These are phyloP conservation scores for Limanda limanda DNA, from an alignment of 2,113 vertebrate genomes.

Conservation along the genomic window DNA sequence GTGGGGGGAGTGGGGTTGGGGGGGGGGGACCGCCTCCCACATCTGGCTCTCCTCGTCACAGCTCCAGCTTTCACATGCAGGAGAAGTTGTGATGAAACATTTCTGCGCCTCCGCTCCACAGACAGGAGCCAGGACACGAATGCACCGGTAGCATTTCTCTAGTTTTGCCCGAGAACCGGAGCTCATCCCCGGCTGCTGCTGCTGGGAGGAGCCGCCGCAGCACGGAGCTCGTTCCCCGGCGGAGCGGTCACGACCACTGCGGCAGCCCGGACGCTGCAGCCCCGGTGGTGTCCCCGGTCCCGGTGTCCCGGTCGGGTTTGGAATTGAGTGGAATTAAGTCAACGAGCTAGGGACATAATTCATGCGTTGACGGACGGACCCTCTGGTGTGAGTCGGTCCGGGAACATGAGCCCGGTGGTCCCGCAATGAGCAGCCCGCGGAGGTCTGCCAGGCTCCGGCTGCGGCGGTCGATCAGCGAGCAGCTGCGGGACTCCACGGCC, in stretches of 20 bases:
- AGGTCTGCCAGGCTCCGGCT: constrained; percentile 85
- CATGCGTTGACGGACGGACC: background rate
- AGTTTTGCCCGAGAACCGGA: background rate
- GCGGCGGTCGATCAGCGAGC: constrained; percentile 94
- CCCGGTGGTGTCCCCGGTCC: background rate
- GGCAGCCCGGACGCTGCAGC: constrained; percentile 54
- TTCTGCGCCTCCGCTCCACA: constrained; percentile 25
- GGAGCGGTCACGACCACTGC: constrained; percentile 79
- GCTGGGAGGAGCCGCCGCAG: constrained; percentile 79
- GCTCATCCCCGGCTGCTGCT: constrained; percentile 17
- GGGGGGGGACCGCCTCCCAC: constrained; percentile 60
- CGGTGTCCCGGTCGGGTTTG: background rate
- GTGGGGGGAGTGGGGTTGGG: constrained; percentile 33
- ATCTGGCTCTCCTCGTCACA: constrained; percentile 73
- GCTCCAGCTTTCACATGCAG: constrained; percentile 45
- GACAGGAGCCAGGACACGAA: background rate
- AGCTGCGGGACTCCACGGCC: constrained; percentile 93
- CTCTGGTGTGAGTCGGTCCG: constrained; percentile 35
- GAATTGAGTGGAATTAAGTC: constrained; percentile 58
- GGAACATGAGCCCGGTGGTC: constrained; percentile 77
- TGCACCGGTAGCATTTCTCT: background rate
- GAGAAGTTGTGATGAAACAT: constrained; percentile 58
- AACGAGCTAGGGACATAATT: constrained; percentile 8
- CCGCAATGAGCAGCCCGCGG: constrained; percentile 84
- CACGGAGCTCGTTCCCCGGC: constrained; percentile 58